Evolutionary conservation across 2,888 invertebrate species (phyloP).

Genomic region (Lasioglossum zephyrum): DNA sequence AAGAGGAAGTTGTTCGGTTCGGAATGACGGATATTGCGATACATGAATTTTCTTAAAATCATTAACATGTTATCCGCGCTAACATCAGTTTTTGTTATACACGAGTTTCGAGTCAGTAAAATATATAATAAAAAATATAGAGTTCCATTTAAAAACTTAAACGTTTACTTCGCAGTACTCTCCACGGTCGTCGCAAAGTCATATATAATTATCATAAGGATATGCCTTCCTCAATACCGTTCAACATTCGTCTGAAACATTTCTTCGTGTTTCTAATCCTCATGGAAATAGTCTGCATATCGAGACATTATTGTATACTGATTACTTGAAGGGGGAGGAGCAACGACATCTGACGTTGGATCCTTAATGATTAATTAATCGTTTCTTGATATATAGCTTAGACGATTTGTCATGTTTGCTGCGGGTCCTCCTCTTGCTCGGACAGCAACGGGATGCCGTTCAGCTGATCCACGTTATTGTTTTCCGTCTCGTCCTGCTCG

Average conservation of each 20-base stretch:
- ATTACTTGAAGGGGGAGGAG: conserved; percentile 25
- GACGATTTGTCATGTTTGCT: conserved; percentile 66
- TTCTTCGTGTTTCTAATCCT: not conserved
- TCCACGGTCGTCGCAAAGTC: not conserved
- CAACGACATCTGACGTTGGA: conserved; percentile 38
- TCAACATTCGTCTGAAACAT: not conserved
- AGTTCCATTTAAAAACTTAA: not conserved
- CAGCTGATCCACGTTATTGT: conserved; percentile 63
- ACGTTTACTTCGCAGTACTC: not conserved
- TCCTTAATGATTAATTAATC: conserved; percentile 23
- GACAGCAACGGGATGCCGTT: conserved; percentile 73
- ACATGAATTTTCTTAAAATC: not conserved
- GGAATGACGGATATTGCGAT: not conserved
- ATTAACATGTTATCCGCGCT: not conserved
- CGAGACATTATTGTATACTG: conserved; percentile 44
- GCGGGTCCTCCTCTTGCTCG: conserved; percentile 71
- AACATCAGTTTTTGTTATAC: not conserved
- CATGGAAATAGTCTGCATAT: not conserved
- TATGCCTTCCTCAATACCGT: not conserved
- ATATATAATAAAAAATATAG: conserved; percentile 5
- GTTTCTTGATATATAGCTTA: conserved; percentile 17
- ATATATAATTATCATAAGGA: not conserved
- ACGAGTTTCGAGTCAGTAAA: not conserved
- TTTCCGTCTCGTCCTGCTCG: conserved; percentile 81
- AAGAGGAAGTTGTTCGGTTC: not conserved